phyloP scores from a whole-genome alignment of 2,113 vertebrate genomes.

The Charadrius vociferus region DNA sequence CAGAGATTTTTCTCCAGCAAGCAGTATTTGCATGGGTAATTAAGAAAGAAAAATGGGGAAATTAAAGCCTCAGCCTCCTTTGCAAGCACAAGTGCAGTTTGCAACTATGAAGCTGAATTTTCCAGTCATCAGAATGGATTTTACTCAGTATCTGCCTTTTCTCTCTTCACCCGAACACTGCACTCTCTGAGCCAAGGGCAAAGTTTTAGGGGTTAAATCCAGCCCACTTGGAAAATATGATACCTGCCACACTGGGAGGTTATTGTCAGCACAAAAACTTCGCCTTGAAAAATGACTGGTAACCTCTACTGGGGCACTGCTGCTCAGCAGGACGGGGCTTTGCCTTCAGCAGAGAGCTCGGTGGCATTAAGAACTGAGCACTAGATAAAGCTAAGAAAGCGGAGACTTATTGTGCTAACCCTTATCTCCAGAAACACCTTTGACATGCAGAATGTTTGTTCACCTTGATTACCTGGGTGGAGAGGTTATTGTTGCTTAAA shows the following conservation, averaged over 20 bases:
- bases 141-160: background rate
- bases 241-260: background rate
- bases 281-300: background rate
- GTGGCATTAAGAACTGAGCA: background rate
- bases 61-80: background rate
- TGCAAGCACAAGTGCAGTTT: background rate
- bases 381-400: constrained; percentile 3
- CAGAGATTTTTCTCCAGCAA: background rate
- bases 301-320: background rate
- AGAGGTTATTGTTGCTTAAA: constrained; percentile 45
- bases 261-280: background rate
- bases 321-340: background rate
- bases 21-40: background rate
- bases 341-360: background rate
- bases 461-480: constrained; percentile 48
- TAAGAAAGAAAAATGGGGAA: background rate
- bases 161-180: background rate
- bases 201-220: background rate
- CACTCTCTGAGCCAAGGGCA: background rate
- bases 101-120: background rate
- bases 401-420: background rate
- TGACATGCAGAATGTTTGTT: constrained; percentile 46
- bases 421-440: constrained; percentile 65
- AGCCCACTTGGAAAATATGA: background rate
- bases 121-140: background rate